Evolutionary conservation across 1,140 invertebrate species (phyloP), one percentile per base, ranked within the genome.

Genomic region (Phymorhynchus buccinoides): DNA sequence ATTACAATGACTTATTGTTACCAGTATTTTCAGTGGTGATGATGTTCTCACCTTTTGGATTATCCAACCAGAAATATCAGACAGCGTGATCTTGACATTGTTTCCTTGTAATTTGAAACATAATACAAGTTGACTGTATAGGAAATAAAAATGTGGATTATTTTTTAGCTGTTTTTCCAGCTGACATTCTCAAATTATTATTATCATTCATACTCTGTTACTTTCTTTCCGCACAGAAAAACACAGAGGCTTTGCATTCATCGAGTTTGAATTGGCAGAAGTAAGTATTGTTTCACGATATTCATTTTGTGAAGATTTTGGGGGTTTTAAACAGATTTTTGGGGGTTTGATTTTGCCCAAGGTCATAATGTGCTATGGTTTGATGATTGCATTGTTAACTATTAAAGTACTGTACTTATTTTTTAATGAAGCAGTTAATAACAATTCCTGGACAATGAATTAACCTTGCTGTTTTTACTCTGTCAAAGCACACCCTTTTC

Each of bases 201-300:
- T 71, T 35, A 35, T 6, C 7, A 71, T 14, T 35, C 7, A 37
- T 62, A 9, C 9, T 56, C 14, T 85, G 73, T 62, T 84, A 30
- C 52, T 56, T 84, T 39, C 56, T 84, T 87, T 66, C 66, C 78
- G 90, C 88, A 48, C 96, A 84, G 97, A 99, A 93, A 98, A 98
- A 91, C 98, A 99, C 91, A 95, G 98, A 93, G 98, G 98, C 68
- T 99, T 99, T 95, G 98, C 98, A 1, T 99, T 99, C 93, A 96
- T 99, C 88, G 99, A 99, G 94, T 99, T 98, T 95, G 99, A 99
- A 89, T 86, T 93, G 22, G 93, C 94, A 66, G 95, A 96, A 91
- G 94, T 94, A 94, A 86, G 85, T 87, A 37, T 73, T 79, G 22
- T n/a, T n/a, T n/a, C n/a, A n/a, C n/a, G n/a, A n/a, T n/a, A n/a